Percentiles rank a stretch among this genome's conserved stretches.
Conservation (phyloP, 2,888 invertebrate species). For the Sinhomidia bicolor region DNA sequence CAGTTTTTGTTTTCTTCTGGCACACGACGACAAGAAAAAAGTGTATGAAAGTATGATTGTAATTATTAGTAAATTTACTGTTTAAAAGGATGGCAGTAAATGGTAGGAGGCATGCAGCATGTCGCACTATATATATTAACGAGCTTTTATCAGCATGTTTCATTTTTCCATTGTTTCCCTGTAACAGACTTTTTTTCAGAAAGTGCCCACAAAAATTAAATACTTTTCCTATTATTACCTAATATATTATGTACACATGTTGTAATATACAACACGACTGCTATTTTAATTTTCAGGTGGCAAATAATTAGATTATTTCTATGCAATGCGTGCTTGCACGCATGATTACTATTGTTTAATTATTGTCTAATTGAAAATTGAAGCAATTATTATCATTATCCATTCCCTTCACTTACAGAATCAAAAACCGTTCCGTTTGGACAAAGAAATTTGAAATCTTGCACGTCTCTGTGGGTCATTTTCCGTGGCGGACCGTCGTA, state of each 20-base stretch:
- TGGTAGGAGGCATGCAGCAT: too few species aligned
- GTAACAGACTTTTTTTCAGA: slow-evolving; percentile 1
- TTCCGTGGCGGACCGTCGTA: slow-evolving; percentile 73
- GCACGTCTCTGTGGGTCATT: slow-evolving; percentile 76
- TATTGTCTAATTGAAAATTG: slow-evolving; percentile 1
- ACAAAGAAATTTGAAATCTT: slow-evolving; percentile 79
- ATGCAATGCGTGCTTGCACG: slow-evolving; percentile 21
- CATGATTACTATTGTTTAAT: slow-evolving; percentile 20
- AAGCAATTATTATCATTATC: not conserved
- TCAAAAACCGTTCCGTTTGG: slow-evolving; percentile 80
- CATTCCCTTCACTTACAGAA: slow-evolving; percentile 76
- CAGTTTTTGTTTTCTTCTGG: slow-evolving; percentile 27
- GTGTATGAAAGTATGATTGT: too few species aligned
- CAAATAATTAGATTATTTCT: slow-evolving; percentile 24
- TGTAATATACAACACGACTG: too few species aligned
- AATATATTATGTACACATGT: too few species aligned
- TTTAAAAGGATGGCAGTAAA: too few species aligned
- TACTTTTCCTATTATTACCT: not conserved
- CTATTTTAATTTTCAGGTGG: not conserved
- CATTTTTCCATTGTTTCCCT: slow-evolving; percentile 23
- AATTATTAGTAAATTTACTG: too few species aligned
- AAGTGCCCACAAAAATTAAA: not conserved
- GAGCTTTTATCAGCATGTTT: not conserved
- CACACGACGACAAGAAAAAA: slow-evolving; percentile 7
- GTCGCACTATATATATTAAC: not conserved